These are phyloP conservation scores for Stercorarius parasiticus DNA, from an alignment of 2,113 vertebrate genomes.

Conservation along the genomic window DNA sequence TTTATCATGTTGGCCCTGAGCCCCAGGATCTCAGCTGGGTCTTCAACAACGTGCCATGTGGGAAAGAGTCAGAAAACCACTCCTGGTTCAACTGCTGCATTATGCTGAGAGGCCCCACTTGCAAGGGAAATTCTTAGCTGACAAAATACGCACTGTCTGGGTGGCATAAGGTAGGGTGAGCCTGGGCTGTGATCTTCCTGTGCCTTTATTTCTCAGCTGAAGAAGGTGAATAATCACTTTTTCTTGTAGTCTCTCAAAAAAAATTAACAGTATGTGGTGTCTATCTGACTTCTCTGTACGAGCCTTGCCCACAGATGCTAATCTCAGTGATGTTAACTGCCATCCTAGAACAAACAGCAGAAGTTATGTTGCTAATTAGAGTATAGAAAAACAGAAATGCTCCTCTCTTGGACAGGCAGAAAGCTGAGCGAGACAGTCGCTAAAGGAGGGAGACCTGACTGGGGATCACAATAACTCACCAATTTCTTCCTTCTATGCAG, in stretches of 20 bases:
- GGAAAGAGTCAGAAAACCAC: too few relatives aligned
- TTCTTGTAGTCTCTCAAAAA: background rate
- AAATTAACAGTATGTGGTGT: background rate
- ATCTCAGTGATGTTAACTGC: background rate
- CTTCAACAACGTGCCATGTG: background rate
- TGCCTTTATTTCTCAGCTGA: background rate
- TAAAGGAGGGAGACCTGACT: background rate
- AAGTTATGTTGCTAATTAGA: background rate
- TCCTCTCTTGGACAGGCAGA: background rate
- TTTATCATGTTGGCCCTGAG: rapidly evolving
- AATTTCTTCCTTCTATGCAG: background rate
- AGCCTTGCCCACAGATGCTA: background rate
- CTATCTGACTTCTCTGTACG: background rate
- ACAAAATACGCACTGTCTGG: background rate
- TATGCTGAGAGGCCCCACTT: background rate
- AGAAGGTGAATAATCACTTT: background rate
- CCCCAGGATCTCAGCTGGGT: background rate
- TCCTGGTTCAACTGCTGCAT: background rate
- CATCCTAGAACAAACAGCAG: background rate
- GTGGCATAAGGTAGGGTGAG: too few relatives aligned
- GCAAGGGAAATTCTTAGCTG: background rate
- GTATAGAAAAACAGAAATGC: background rate
- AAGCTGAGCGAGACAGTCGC: background rate
- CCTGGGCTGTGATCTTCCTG: background rate
- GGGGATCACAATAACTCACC: background rate